Conservation (phyloP, 2,888 invertebrate genomes). For the Aphelenchoides bicaudatus region DNA sequence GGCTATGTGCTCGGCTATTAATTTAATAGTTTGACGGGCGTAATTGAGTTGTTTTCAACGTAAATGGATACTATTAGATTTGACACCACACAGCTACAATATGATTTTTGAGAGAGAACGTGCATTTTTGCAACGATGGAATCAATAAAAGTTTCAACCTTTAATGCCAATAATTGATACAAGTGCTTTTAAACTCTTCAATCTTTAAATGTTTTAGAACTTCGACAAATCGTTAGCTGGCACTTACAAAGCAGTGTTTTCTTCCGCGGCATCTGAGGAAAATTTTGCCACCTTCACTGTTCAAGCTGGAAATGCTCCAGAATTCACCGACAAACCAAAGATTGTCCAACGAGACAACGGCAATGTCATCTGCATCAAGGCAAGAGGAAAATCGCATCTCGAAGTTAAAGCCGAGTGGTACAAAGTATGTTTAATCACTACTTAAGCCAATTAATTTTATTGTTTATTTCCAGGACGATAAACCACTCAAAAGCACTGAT, state of each 20-base stretch:
- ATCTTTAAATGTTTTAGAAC: constrained; percentile 41
- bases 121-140: no score
- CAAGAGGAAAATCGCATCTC: constrained; percentile 58
- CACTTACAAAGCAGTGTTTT: constrained; percentile 57
- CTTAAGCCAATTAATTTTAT: constrained; percentile 24
- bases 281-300: constrained; percentile 58
- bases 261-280: constrained; percentile 48
- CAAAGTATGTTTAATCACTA: constrained; percentile 43
- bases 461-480: constrained; percentile 54
- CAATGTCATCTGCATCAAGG: constrained; percentile 59
- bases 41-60: no score
- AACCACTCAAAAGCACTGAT: constrained; percentile 55
- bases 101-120: no score
- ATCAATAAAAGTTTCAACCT: no score
- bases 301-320: constrained; percentile 60
- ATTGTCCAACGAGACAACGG: constrained; percentile 60
- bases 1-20: no score
- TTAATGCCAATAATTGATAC: no score
- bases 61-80: no score
- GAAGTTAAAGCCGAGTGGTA: constrained; percentile 60
- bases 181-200: no score
- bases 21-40: no score
- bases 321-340: constrained; percentile 61
- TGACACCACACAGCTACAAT: no score
- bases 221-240: constrained; percentile 60